Conservation (phyloP, 2,113 vertebrate genomes). For the Monarcha castaneiventris region DNA sequence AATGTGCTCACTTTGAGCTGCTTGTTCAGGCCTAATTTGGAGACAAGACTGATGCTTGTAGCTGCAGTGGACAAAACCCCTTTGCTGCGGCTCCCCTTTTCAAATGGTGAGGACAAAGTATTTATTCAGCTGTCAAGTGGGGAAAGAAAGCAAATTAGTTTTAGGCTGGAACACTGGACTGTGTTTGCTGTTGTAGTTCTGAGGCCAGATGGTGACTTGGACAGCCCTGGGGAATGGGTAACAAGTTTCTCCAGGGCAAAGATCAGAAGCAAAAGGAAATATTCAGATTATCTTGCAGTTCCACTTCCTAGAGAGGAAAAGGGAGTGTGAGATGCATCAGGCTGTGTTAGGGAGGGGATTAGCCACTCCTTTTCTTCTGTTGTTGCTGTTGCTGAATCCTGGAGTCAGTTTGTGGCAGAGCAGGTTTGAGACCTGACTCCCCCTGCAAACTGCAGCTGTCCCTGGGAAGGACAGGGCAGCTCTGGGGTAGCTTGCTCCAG, state of each 20-base stretch:
- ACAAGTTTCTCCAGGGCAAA: constrained; percentile 28
- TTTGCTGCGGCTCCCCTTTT: neutral
- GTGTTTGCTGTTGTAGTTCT: constrained; percentile 18
- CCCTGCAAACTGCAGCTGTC: neutral
- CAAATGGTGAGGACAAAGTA: constrained; percentile 49
- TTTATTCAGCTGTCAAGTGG: constrained; percentile 68
- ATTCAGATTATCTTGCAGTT: constrained; percentile 14
- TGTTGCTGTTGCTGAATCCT: neutral
- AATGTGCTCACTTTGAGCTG: neutral
- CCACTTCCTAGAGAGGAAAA: neutral
- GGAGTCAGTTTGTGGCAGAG: neutral
- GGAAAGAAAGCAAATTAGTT: constrained; percentile 64
- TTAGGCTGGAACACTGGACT: constrained; percentile 32
- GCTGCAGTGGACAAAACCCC: constrained; percentile 15
- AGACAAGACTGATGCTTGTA: constrained; percentile 27
- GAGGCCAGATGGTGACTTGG: constrained; percentile 45
- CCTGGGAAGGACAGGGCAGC: neutral
- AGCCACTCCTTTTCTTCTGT: neutral
- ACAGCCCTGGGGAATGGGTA: neutral
- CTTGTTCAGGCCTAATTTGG: constrained; percentile 43
- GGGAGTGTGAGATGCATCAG: neutral
- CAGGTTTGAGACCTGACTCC: neutral
- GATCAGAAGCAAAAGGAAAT: constrained; percentile 50
- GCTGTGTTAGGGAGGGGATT: neutral
- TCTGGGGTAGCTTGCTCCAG: neutral